Evolutionary conservation across 2,113 vertebrate genomes (phyloP).

Genomic region (Piaya cayana): DNA sequence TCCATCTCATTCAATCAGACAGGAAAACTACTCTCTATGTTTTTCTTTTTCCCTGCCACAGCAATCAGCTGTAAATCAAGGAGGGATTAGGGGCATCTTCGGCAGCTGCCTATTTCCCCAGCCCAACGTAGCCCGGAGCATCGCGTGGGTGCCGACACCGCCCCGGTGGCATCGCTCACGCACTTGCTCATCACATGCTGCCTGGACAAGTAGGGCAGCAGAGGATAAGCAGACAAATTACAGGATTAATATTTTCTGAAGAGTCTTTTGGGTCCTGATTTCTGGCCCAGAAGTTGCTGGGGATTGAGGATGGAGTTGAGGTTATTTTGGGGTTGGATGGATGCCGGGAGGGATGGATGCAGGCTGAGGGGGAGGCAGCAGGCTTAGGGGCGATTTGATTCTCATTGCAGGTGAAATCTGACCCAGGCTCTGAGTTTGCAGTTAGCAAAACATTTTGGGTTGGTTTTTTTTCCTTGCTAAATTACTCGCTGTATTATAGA

Average conservation of each 20-base stretch:
- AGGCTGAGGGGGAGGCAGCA: background rate
- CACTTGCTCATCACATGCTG: accelerated
- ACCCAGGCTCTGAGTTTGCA: conserved; percentile 3
- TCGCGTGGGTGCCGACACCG: background rate
- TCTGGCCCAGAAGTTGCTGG: background rate
- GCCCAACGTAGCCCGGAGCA: background rate
- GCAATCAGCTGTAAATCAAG: background rate
- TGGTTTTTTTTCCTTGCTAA: background rate
- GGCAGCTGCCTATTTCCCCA: background rate
- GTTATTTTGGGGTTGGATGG: background rate
- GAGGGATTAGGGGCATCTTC: background rate
- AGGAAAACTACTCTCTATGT: background rate
- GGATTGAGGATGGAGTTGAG: background rate
- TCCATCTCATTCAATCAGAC: background rate
- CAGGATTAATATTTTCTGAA: background rate
- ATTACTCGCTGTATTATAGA: background rate
- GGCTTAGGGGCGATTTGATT: background rate
- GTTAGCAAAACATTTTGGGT: background rate
- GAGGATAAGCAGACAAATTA: background rate
- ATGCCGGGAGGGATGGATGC: background rate
- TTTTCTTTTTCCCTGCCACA: background rate
- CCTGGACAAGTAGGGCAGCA: accelerated
- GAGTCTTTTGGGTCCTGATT: background rate
- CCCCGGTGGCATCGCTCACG: background rate
- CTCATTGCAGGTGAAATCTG: background rate